phyloP scores from a whole-genome alignment of 2,797 vertebrate species.

The Zalophus californianus region DNA sequence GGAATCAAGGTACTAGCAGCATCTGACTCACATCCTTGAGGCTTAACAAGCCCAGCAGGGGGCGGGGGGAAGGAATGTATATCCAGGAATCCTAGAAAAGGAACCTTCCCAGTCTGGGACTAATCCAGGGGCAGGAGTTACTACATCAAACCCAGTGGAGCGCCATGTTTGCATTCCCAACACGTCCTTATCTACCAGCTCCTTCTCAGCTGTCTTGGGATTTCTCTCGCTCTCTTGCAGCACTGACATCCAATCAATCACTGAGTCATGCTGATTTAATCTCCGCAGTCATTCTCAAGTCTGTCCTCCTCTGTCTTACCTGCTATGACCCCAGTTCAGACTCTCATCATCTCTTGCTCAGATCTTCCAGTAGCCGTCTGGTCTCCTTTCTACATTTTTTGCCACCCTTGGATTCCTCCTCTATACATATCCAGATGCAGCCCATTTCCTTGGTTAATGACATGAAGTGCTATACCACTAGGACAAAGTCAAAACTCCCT shows the following conservation, averaged over 20 bases:
- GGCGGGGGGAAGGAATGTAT: background rate
- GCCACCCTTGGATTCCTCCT: background rate
- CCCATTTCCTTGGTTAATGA: background rate
- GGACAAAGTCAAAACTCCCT: background rate
- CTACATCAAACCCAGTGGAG: background rate
- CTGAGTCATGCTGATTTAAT: background rate
- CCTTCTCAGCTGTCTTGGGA: background rate
- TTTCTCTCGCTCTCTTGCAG: background rate
- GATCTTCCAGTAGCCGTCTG: background rate
- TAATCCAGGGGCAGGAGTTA: background rate
- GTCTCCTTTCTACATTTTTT: background rate
- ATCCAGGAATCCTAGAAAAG: background rate
- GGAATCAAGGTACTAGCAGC: background rate
- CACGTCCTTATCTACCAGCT: background rate
- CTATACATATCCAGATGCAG: background rate
- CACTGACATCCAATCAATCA: background rate
- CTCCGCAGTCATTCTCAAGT: background rate
- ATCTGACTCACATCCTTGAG: background rate
- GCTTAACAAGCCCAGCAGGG: background rate
- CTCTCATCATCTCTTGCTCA: background rate
- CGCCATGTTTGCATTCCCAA: background rate
- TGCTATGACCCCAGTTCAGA: background rate
- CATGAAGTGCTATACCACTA: background rate
- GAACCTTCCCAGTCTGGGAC: background rate
- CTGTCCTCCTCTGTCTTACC: background rate